Evolutionary conservation across 2,888 invertebrate genomes (phyloP).

Genomic region (Ornithoptera priamus): DNA sequence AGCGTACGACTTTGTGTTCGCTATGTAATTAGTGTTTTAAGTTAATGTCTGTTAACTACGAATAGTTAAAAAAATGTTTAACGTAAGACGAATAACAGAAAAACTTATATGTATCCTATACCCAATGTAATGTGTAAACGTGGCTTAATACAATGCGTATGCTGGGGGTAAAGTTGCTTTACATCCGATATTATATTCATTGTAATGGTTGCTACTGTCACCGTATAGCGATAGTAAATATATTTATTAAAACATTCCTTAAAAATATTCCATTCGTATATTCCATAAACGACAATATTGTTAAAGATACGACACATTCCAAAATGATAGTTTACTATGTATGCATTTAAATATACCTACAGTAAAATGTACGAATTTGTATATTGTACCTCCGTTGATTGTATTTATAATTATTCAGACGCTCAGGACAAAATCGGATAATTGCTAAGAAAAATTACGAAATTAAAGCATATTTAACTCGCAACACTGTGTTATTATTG

Average conservation of each 20-base stretch:
- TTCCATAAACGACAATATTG: constrained; percentile 48
- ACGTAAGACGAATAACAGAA: constrained; percentile 58
- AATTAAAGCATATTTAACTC: constrained; percentile 80
- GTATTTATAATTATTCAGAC: constrained; percentile 71
- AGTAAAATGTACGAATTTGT: constrained; percentile 61
- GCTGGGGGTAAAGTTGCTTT: constrained; percentile 6
- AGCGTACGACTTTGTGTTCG: constrained; percentile 67
- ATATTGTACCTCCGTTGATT: constrained; percentile 68
- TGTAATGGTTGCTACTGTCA: constrained; percentile 39
- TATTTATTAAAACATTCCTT: constrained; percentile 54
- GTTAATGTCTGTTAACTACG: constrained; percentile 68
- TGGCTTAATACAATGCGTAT: constrained; percentile 17
- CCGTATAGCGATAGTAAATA: constrained; percentile 41
- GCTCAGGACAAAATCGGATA: constrained; percentile 77
- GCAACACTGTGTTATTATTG: constrained; percentile 47
- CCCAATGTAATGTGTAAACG: constrained; percentile 42
- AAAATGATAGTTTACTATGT: constrained; percentile 58
- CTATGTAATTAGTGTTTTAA: constrained; percentile 66
- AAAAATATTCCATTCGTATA: constrained; percentile 37
- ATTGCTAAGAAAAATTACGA: constrained; percentile 79
- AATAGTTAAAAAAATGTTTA: constrained; percentile 62
- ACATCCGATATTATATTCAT: constrained; percentile 16
- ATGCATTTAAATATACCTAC: constrained; percentile 69
- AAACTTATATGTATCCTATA: constrained; percentile 43
- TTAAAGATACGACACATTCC: constrained; percentile 69